Percentiles rank a stretch among this genome's conserved stretches.
phyloP scores from a whole-genome alignment of 2,888 invertebrate genomes.

The Trisateles emortualis region DNA sequence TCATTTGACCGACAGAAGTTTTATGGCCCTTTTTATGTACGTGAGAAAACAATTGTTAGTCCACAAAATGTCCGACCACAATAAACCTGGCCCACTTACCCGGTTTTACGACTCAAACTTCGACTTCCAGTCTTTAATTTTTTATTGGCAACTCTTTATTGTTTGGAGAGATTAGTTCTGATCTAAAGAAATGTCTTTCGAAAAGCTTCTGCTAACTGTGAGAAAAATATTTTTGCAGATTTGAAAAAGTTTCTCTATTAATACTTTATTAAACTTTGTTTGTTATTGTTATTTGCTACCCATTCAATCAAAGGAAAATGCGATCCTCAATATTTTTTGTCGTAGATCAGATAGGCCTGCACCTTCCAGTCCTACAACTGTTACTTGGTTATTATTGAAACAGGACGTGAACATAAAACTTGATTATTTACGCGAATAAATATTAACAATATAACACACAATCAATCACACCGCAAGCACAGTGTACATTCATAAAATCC shows the following conservation, averaged over 20 bases:
- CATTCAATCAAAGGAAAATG: neutral
- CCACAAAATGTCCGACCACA: slow-evolving; percentile 62
- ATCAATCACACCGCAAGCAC: slow-evolving; percentile 49
- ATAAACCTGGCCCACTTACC: slow-evolving; percentile 51
- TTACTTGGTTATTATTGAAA: neutral
- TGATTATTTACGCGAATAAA: slow-evolving; percentile 35
- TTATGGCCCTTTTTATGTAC: slow-evolving; percentile 70
- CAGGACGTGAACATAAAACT: slow-evolving; percentile 4
- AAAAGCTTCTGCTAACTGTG: neutral
- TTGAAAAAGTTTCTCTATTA: neutral
- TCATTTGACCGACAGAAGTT: slow-evolving; percentile 61
- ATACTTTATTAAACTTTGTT: neutral
- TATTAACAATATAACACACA: slow-evolving; percentile 39
- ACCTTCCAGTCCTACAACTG: no score
- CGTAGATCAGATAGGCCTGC: no score
- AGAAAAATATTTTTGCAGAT: neutral
- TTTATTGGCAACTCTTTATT: slow-evolving; percentile 71
- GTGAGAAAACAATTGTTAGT: slow-evolving; percentile 78
- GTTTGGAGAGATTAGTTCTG: slow-evolving; percentile 39
- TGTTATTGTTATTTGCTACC: neutral
- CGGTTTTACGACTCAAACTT: slow-evolving; percentile 52
- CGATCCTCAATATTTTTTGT: no score
- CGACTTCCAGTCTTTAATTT: slow-evolving; percentile 63
- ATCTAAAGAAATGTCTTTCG: slow-evolving; percentile 9
- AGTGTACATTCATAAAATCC: slow-evolving; percentile 61